phyloP scores from a whole-genome alignment of 1,140 invertebrate species.

The Drosophila pallidifrons region DNA sequence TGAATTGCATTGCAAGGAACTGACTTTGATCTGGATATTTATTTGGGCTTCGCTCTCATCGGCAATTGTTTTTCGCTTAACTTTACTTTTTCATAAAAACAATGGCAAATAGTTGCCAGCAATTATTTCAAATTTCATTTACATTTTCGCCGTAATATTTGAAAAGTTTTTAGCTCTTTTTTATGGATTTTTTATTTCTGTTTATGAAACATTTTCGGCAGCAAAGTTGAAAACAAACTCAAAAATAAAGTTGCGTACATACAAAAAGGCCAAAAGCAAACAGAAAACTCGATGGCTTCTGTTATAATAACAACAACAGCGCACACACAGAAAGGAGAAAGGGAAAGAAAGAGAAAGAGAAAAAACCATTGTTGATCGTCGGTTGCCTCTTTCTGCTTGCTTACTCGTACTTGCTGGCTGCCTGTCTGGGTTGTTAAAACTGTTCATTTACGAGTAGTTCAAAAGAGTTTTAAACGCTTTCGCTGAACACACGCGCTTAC shows the following conservation, averaged over 20 bases:
- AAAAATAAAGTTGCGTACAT: slow-evolving; percentile 39
- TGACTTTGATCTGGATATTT: slow-evolving; percentile 8
- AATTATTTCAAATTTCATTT: slow-evolving; percentile 59
- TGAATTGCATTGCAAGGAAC: background rate
- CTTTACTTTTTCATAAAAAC: slow-evolving; percentile 13
- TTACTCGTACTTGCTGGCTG: background rate
- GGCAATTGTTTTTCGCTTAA: slow-evolving; percentile 7
- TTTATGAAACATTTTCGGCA: slow-evolving; percentile 51
- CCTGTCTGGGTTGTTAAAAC: slow-evolving; percentile 36
- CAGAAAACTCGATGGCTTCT: slow-evolving; percentile 26
- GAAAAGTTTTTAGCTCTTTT: slow-evolving; percentile 33
- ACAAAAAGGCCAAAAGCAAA: slow-evolving; percentile 15
- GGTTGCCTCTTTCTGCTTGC: slow-evolving; percentile 7
- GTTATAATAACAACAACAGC: slow-evolving; percentile 21
- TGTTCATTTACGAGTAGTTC: slow-evolving; percentile 47
- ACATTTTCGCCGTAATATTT: slow-evolving; percentile 51
- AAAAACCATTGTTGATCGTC: slow-evolving; percentile 33
- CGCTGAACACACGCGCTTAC: slow-evolving; percentile 1
- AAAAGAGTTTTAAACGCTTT: slow-evolving; percentile 49
- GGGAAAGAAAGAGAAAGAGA: background rate
- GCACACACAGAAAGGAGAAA: slow-evolving; percentile 1
- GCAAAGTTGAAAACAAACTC: slow-evolving; percentile 45
- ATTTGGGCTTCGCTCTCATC: background rate
- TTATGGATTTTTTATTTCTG: slow-evolving; percentile 36
- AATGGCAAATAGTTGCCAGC: slow-evolving; percentile 48